Conservation (phyloP, 2,888 invertebrate genomes). For the Ceraclea dissimilis region DNA sequence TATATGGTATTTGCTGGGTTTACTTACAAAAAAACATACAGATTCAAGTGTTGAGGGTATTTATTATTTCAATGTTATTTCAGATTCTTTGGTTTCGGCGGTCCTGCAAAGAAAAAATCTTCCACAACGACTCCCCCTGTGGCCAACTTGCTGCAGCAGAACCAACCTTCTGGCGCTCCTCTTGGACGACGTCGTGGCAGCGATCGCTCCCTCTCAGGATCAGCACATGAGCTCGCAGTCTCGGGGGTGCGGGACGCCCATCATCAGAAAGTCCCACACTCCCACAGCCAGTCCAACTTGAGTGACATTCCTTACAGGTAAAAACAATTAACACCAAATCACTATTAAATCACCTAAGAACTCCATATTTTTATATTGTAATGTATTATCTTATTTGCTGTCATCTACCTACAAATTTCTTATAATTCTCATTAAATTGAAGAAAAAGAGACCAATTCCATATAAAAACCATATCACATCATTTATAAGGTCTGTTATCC, state of each 20-base stretch:
- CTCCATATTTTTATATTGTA: too few relatives aligned
- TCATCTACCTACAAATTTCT: too few relatives aligned
- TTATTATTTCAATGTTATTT: too few relatives aligned
- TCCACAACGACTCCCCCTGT: slow-evolving; percentile 50
- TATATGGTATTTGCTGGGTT: too few relatives aligned
- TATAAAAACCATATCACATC: too few relatives aligned
- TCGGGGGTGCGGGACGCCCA: slow-evolving; percentile 56
- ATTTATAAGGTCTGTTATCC: too few relatives aligned
- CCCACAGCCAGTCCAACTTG: slow-evolving; percentile 85
- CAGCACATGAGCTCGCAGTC: slow-evolving; percentile 73
- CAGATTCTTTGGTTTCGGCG: slow-evolving; percentile 87
- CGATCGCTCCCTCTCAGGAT: slow-evolving; percentile 76
- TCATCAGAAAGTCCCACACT: slow-evolving; percentile 66
- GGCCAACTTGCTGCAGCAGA: slow-evolving; percentile 35
- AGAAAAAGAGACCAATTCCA: too few relatives aligned
- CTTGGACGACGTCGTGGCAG: slow-evolving; percentile 68
- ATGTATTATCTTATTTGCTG: too few relatives aligned
- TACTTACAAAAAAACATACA: too few relatives aligned
- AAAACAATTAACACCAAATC: neutral
- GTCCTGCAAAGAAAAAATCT: slow-evolving; percentile 78
- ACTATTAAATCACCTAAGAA: too few relatives aligned
- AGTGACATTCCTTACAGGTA: slow-evolving; percentile 80
- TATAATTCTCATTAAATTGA: too few relatives aligned
- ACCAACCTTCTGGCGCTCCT: slow-evolving; percentile 32
- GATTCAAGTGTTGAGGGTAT: too few relatives aligned